These are phyloP conservation scores for Pteruthius melanotis DNA, from an alignment of 2,113 vertebrate species.

Conservation along the genomic window DNA sequence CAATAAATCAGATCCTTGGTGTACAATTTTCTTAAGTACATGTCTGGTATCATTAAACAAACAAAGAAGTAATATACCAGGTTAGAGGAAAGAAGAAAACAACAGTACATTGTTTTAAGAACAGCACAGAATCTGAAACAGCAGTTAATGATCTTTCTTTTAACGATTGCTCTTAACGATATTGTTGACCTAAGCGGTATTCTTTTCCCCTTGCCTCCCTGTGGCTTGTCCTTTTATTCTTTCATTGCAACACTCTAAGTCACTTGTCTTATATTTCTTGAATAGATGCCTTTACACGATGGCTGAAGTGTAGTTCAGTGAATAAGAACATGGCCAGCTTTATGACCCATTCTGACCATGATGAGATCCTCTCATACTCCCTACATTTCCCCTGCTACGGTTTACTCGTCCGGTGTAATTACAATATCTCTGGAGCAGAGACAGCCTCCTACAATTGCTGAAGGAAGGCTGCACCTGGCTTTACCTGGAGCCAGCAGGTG, in stretches of 20 bases:
- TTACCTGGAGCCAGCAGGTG: not conserved
- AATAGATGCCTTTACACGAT: not conserved
- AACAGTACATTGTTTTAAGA: not conserved
- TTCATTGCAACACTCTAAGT: not conserved
- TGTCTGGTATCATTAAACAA: slow-evolving; percentile 48
- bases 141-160: not conserved
- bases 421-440: not conserved
- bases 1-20: slow-evolving; percentile 40
- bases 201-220: not conserved
- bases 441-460: not conserved
- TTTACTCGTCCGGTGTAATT: not conserved
- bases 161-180: not conserved
- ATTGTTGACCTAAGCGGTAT: not conserved
- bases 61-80: slow-evolving; percentile 15
- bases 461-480: not conserved
- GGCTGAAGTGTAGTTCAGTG: not conserved
- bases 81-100: slow-evolving; percentile 14
- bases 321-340: not conserved
- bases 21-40: slow-evolving; percentile 39
- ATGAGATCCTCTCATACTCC: not conserved
- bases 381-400: not conserved
- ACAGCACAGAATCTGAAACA: not conserved
- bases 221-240: not conserved
- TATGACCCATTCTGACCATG: not conserved
- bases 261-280: not conserved